Base-by-base conservation (phyloP, 1,140 invertebrate species). In the Hyposmocoma kahamanoa region DNA sequence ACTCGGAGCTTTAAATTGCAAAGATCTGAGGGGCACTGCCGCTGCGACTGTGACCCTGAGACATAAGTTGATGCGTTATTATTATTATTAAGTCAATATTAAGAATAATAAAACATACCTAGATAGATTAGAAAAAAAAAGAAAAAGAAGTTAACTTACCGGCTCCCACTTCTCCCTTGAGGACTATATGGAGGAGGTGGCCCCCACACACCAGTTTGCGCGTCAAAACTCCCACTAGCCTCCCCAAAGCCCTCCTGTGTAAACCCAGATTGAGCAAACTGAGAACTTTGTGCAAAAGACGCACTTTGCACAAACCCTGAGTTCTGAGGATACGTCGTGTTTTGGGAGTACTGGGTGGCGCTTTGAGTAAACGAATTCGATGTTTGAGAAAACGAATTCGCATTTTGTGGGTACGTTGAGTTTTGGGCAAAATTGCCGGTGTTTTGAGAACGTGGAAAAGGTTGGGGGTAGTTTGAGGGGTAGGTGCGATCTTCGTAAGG, bases 161-260 rank as follows among this genome's bases (percentile, higher is more conserved):
- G 64, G 44, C 73, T 82, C 1, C 69, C 74, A 48, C 69, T 81
- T 41, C 84, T 67, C n/a, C 83, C 84, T 38, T 87, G 85, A 3
- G 85, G 85, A 46, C 84, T 87, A 50, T 86, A 86, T 0, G 85
- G 85, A 0, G 85, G 85, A 0, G 85, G 85, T 0, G 85, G 85
- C 2, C 85, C 85, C 75, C 81, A 84, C 2, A 78, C 72, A 0
- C 80, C 80, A 1, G 78, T 84, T 18, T 74, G 70, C 0, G 68
- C 74, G 22, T 84, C 78, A 17, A 75, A 77, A 56, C 76, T 84
- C 0, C 71, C 73, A 22, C 72, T 71, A 0, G 71, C 53, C 22
- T 84, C 79, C 0, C 63, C 64, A 20, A 74, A 81, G 0, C 76
- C 72, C 26, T 78, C 77, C 42, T 59, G 59, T 2, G 36, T 50